Evolutionary conservation across 2,113 vertebrate genomes (phyloP), one percentile per base, ranked within the genome.

Genomic region (Argyrosomus japonicus): DNA sequence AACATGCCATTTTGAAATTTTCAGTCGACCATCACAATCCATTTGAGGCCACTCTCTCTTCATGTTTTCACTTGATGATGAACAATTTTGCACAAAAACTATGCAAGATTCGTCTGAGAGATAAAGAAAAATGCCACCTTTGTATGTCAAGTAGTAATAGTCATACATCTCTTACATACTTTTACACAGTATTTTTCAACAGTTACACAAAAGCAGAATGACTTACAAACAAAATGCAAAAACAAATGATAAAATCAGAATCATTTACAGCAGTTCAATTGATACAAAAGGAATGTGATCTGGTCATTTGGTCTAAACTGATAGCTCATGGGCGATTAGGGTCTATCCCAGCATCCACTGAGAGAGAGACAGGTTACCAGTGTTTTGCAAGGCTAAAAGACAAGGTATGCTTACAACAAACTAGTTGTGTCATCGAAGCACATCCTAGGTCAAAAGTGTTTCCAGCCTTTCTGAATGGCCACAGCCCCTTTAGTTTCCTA

Each of bases 31-130:
- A 40, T 40, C 7, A 40, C 8, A 8, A 2, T 8, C 36, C 7
- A 40, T 40, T 8, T 40, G 6, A 0, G 57, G 0, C 0, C 0
- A 0, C 1, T 0, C 0, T 4, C 0, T 9, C 7, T 1, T 40
- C 36, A 8, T 6, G 0, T 2, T 1, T 6, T 0, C 2, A 88
- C 6, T 68, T 36, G 2, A 7, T 70, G 81, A 40, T 40, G 36
- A 40, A 32, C 32, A 32, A 40, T 40, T 40, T 40, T 75, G 0
- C 23, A 88, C 18, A 64, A 90, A 90, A 8, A 88, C 0, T 6
- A n/a, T 40, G 67, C 79, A 85, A 1, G 0, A 0, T 0, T 0
- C 0, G 0, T 0, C 15, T 48, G 11, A 58, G 27, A 29, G 15
- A 5, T 8, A 27, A 70, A 63, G 3, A 76, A 36, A 36, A 7